A percentile compares a stretch with the other conserved stretches of the same genome.
Conservation (phyloP, 30 jellyfish, hydroid and myxozoan genomes). For the Phacellophora camtschatica region DNA sequence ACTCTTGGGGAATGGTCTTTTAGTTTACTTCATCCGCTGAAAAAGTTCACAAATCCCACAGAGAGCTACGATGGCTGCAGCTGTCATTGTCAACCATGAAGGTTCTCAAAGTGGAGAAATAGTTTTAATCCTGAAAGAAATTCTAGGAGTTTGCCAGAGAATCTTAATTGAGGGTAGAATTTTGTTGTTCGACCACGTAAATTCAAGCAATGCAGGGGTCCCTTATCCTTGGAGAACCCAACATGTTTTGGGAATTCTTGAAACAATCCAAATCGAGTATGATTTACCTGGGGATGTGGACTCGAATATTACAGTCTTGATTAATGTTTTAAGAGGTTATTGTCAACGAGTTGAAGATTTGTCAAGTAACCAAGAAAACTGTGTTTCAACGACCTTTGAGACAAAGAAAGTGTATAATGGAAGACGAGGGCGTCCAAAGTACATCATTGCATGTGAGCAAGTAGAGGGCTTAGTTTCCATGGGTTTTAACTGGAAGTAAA, state of each 20-base stretch:
- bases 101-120: neutral
- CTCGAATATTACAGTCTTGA: neutral
- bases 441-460: neutral
- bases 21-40: too few relatives aligned
- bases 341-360: neutral
- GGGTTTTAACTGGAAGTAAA: neutral
- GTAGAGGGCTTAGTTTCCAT: neutral
- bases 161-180: neutral
- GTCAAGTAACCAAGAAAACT: neutral
- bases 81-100: neutral
- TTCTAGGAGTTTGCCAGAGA: neutral
- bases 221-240: neutral
- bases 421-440: neutral
- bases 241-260: neutral
- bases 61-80: neutral
- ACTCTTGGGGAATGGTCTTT: neutral
- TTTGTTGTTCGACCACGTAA: neutral
- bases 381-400: neutral
- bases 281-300: neutral
- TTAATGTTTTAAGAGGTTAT: neutral
- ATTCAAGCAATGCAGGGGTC: neutral
- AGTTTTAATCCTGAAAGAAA: neutral
- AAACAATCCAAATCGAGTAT: neutral
- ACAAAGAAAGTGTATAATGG: neutral
- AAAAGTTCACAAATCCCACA: too few relatives aligned